Evolutionary conservation across 2,113 vertebrate genomes (phyloP), one percentile per base, ranked within the genome.

Genomic region (Tricholaema leucomelas): DNA sequence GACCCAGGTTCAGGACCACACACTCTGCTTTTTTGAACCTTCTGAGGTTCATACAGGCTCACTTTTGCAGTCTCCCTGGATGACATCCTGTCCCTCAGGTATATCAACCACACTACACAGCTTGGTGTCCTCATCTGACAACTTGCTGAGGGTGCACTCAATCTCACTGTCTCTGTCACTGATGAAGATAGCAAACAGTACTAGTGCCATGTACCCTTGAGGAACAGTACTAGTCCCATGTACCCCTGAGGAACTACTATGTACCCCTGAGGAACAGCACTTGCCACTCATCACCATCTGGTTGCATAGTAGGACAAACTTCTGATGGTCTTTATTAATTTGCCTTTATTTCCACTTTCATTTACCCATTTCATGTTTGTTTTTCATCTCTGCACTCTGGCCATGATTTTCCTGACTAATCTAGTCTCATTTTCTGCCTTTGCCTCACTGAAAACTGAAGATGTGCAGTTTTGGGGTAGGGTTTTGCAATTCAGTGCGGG

Each of bases 381-480:
- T n/a, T 30, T 27, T 7, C 11, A 19, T 15, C 12, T 6, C 19
- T 60, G 17, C 5, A 42, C 23, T 25, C 36, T 35, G 23, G 2
- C 31, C 52, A 3, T 12, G 9, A 35, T 55, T 40, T 66, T 50
- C 12, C 21, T 72, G n/a, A 28, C 12, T 66, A 54, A 66, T n/a
- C 20, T 20, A 19, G 5, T 55, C 30, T 58, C 9, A 11, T 67
- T 59, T 78, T 77, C 50, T 72, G 20, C 30, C 18, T 70, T 82
- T 63, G 31, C 15, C 27, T 64, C 12, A 16, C 9, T 42, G 75
- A 48, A 75, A 55, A 54, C 5, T 59, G 21, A 50, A 56, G 33
- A 15, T 36, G 27, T 9, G 25, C 0, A 0, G 23, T n/a, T 48
- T 79, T 66, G 23, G 13, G 31, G 31, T n/a, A 1, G 9, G 10